A percentile compares a stretch with the other conserved stretches of the same genome.
These are phyloP conservation scores for Istiophorus platypterus DNA, from an alignment of 2,113 vertebrate genomes.

Conservation along the genomic window DNA sequence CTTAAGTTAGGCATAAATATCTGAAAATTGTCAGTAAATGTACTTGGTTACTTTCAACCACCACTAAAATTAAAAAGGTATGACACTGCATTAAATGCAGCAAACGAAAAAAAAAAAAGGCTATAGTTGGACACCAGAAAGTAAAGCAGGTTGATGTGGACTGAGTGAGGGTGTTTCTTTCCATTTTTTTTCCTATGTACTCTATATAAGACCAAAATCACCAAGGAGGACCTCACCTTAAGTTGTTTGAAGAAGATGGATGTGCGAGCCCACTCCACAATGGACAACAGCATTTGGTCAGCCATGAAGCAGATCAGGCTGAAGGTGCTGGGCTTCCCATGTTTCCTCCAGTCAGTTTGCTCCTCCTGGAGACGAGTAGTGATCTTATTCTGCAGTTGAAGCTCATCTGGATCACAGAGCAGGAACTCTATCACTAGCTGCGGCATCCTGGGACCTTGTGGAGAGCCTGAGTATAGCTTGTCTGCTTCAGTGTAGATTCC, in stretches of 20 bases:
- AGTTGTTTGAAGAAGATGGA: constrained; percentile 95
- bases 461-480: constrained; percentile 71
- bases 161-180: not conserved
- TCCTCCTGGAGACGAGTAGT: constrained; percentile 88
- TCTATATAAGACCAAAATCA: not conserved
- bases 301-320: constrained; percentile 91
- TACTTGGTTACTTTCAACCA: no score
- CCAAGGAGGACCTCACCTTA: constrained; percentile 82
- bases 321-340: constrained; percentile 84
- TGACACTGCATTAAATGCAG: no score
- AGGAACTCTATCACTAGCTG: constrained; percentile 90
- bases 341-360: constrained; percentile 78
- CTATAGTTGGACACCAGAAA: no score
- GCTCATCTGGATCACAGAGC: constrained; percentile 90
- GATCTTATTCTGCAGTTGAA: constrained; percentile 88
- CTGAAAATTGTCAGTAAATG: no score
- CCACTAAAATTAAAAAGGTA: no score
- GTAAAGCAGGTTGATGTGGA: no score
- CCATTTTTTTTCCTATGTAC: not conserved
- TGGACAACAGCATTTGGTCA: constrained; percentile 93
- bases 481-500: constrained; percentile 78
- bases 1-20: no score
- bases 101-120: not conserved
- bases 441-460: constrained; percentile 75
- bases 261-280: constrained; percentile 94